phyloP scores from a whole-genome alignment of 2,113 vertebrate species.

The Sinocyclocheilus rhinocerous region DNA sequence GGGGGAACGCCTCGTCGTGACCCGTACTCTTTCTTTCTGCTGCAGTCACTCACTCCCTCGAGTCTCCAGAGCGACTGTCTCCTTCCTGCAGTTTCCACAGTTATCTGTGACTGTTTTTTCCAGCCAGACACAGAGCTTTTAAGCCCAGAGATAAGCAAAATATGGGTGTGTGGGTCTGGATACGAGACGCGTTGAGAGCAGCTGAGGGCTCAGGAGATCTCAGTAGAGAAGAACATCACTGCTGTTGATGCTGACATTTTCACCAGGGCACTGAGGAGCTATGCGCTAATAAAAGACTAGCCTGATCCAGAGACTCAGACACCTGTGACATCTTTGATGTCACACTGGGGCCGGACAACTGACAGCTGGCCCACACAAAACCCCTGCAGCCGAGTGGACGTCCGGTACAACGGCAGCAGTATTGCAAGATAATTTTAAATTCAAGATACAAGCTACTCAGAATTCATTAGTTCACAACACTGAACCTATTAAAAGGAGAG shows the following conservation, averaged over 20 bases:
- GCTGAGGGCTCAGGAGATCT: slow-evolving; percentile 44
- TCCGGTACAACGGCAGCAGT: background rate
- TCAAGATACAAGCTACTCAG: too few species aligned
- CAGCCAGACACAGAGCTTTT: slow-evolving; percentile 63
- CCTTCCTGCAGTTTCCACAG: background rate
- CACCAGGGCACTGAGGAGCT: slow-evolving; percentile 28
- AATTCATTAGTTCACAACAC: too few species aligned
- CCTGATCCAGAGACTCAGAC: slow-evolving; percentile 64
- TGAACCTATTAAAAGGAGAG: too few species aligned
- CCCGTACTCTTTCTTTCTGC: background rate
- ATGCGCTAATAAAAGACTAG: slow-evolving; percentile 70
- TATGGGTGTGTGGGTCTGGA: slow-evolving; percentile 56
- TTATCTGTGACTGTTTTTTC: slow-evolving; percentile 18
- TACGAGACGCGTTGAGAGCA: background rate
- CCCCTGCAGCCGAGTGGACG: background rate
- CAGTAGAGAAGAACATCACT: slow-evolving; percentile 25
- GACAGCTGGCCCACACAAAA: slow-evolving; percentile 46
- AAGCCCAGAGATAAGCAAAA: slow-evolving; percentile 73
- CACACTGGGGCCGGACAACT: slow-evolving; percentile 28
- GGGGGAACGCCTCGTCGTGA: too few species aligned
- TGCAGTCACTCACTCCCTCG: background rate
- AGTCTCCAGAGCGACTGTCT: background rate
- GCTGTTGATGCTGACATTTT: slow-evolving; percentile 56
- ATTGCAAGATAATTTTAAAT: too few species aligned
- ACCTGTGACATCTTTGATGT: slow-evolving; percentile 38